Evolutionary conservation across 2,888 invertebrate genomes (phyloP).

Genomic region (Mimachlamys varia): DNA sequence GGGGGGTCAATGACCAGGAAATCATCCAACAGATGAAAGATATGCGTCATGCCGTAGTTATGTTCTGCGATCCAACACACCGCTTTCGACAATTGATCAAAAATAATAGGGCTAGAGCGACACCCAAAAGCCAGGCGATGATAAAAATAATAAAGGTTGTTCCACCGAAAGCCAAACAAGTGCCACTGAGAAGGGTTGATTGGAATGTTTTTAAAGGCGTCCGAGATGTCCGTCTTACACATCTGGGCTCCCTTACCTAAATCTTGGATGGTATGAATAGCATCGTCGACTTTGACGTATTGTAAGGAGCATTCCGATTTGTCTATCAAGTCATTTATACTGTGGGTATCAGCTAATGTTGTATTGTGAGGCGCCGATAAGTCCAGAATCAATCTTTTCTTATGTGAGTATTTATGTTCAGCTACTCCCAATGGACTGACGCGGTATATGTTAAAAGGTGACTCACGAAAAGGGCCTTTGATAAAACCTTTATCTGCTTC

Average conservation of each 20-base stretch:
- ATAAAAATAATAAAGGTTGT: slow-evolving; percentile 47
- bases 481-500: slow-evolving; percentile 55
- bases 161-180: slow-evolving; percentile 51
- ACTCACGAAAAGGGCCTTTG: slow-evolving; percentile 48
- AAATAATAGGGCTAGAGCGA: slow-evolving; percentile 50
- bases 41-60: slow-evolving; percentile 49
- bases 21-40: slow-evolving; percentile 55
- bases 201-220: slow-evolving; percentile 53
- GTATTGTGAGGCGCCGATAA: slow-evolving; percentile 56
- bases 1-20: slow-evolving; percentile 52
- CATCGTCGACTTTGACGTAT: slow-evolving; percentile 57
- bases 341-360: neutral
- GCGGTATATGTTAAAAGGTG: slow-evolving; percentile 52
- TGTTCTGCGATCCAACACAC: slow-evolving; percentile 53
- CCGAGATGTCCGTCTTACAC: slow-evolving; percentile 54
- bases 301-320: slow-evolving; percentile 50
- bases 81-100: slow-evolving; percentile 51
- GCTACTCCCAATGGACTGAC: slow-evolving; percentile 56
- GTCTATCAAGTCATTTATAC: slow-evolving; percentile 54
- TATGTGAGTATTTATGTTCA: slow-evolving; percentile 54
- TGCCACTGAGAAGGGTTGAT: slow-evolving; percentile 47
- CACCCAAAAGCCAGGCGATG: slow-evolving; percentile 49
- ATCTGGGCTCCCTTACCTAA: slow-evolving; percentile 44
- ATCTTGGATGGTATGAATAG: slow-evolving; percentile 46
- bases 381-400: slow-evolving; percentile 57